Conservation (phyloP, 2,113 vertebrate genomes). For the Lophius piscatorius region DNA sequence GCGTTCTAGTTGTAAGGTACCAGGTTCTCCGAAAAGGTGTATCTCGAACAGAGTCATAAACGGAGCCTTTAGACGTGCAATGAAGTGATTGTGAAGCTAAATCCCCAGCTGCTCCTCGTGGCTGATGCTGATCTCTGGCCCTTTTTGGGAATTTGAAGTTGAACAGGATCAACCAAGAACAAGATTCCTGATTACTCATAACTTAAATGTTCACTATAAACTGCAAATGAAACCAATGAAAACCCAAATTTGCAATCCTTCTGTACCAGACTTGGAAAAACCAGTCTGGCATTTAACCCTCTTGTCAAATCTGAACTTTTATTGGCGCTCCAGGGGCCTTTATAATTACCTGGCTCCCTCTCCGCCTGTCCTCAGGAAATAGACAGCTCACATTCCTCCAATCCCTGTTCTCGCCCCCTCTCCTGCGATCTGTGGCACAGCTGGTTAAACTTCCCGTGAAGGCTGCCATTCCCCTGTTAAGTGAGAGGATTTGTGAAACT, state of each 20-base stretch:
- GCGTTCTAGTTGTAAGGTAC: neutral
- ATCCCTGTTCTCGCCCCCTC: neutral
- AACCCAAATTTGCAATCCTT: conserved; percentile 9
- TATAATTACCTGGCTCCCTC: conserved; percentile 41
- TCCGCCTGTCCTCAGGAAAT: conserved; percentile 26
- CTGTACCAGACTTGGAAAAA: conserved; percentile 25
- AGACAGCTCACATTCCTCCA: conserved; percentile 23
- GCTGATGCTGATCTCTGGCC: neutral
- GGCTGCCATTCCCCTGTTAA: conserved; percentile 22
- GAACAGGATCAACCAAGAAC: neutral
- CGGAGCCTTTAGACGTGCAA: neutral
- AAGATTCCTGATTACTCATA: conserved; percentile 19
- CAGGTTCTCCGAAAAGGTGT: neutral
- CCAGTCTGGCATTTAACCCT: neutral
- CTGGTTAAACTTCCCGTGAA: conserved; percentile 56
- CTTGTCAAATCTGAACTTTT: conserved; percentile 24
- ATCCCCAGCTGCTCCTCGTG: conserved; percentile 10
- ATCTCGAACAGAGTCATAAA: neutral
- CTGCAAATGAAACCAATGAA: too few species aligned
- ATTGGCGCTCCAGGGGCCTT: conserved; percentile 27
- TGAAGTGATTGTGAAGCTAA: conserved; percentile 10
- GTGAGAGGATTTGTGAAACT: conserved; percentile 43
- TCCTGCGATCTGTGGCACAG: conserved; percentile 52
- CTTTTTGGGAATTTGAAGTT: neutral
- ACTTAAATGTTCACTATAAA: too few species aligned